Base-by-base conservation (phyloP, 2,797 vertebrate genomes). In the Chaetodon trifasciatus region DNA sequence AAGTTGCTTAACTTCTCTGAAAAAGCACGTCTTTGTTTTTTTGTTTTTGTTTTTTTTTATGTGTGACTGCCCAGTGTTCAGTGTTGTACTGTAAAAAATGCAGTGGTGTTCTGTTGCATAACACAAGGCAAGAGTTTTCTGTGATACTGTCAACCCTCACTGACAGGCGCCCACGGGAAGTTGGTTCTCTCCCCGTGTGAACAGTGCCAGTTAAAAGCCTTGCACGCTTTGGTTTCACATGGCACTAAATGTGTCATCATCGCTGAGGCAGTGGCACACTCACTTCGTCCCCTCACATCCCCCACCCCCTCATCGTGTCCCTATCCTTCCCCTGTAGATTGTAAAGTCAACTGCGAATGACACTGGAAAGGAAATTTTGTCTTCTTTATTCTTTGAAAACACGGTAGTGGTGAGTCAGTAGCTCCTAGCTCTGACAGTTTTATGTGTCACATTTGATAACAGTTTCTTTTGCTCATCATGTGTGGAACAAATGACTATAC, bases 161-260 rank as follows among this genome's bases (percentile, higher is more conserved):
- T 74, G 81, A 75, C 56, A 64, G 32, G 83, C 68, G 23, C 70
- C 28, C 74, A 76, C 77, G 70, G 90, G 85, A 93, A 90, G 86
- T 84, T 2, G 63, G 47, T 74, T 84, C 71, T 77, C 77, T 87
- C 67, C 67, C 76, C 46, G 74, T 86, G 85, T 82, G 86, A 89
- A 70, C 65, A 1, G 64, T 91, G 88, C 88, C 88, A 86, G 86
- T 89, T 75, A 65, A 85, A 90, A 62, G 77, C 72, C 76, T 80
- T 0, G 17, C 79, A 84, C 60, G 77, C 82, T 60, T 74, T 19
- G 12, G 84, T 93, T 91, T 93, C 90, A 86, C 81, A 73, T 81
- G 58, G 57, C 63, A 66, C 79, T 88, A 87, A 93, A 93, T 90
- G 81, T 91, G 89, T 92, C 92, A 92, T 91, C 67, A 46, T 70